Base-by-base conservation (phyloP, 2,888 invertebrate species). In the Poecilus cupreus region DNA sequence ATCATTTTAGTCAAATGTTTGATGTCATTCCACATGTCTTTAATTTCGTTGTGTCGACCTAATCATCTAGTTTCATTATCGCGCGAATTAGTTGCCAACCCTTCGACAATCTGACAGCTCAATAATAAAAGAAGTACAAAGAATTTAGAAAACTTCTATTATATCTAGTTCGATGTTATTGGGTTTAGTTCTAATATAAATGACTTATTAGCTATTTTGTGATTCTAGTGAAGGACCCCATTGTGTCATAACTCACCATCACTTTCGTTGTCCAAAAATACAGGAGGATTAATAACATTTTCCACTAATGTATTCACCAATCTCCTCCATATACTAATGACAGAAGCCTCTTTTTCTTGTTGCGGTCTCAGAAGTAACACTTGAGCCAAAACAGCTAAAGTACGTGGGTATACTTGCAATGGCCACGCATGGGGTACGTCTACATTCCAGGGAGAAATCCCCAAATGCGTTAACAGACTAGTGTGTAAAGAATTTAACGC, bases 281-380 rank as follows among this genome's bases (percentile, higher is more conserved):
- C 90, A 0, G 93, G 91, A 16, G 92, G 88, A 87, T 93, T 94
- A 84, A 94, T 90, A 6, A 97, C 96, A 85, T 95, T 96, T 87
- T 96, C 96, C 3, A 96, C 96, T 80, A 98, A 90, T 0, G 97
- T 97, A 86, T 96, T 95, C 8, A 98, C 93, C 16, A 98, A 91
- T 87, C 96, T 93, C 88, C 96, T 95, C 97, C 98, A 98, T 87
- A 98, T 97, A 74, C 95, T 94, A 49, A 97, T 94, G 84, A 97
- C 97, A 24, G 95, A 94, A 32, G 95, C 94, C 90, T 98, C 98
- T 85, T 96, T 96, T 86, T 97, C 97, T 70, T 94, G 93, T 82
- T 95, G 94, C 10, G 95, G 92, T 87, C 96, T 95, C 84, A 94
- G 90, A 16, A 98, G 89, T 37, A 98, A 90, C 86, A 96, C 94